Conservation (phyloP, 1,140 invertebrate genomes). For the Trachymyrmex septentrionalis region DNA sequence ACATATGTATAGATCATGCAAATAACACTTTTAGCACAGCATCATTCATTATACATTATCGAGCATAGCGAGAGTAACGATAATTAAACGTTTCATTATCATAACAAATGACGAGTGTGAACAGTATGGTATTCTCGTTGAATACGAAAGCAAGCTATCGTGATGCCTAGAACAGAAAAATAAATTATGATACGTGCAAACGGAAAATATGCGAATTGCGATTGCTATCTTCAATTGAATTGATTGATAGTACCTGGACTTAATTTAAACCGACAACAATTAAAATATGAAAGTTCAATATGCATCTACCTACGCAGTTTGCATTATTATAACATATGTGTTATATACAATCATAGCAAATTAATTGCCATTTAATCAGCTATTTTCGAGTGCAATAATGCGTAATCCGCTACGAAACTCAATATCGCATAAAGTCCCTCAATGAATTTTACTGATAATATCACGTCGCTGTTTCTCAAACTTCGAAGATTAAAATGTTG, state of each 20-base stretch:
- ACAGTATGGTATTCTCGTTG: not conserved
- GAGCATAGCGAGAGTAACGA: not conserved
- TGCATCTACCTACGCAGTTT: not conserved
- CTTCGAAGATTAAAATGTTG: not conserved
- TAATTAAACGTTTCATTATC: conserved; percentile 66
- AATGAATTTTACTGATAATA: not conserved
- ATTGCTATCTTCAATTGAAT: not conserved
- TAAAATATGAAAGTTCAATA: not conserved
- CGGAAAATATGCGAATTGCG: not conserved
- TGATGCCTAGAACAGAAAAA: conserved; percentile 26
- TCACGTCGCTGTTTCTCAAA: conserved; percentile 7
- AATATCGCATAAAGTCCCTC: conserved; percentile 6
- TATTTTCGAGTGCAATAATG: conserved; percentile 3
- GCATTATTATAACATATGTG: not conserved
- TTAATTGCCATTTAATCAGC: conserved; percentile 27
- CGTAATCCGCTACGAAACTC: conserved; percentile 30
- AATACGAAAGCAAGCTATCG: conserved; percentile 59
- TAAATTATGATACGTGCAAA: conserved; percentile 26
- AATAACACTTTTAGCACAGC: conserved; percentile 17
- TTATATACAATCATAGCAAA: not conserved
- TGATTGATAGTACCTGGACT: not conserved
- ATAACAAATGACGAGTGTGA: conserved; percentile 64
- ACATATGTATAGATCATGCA: too few relatives aligned
- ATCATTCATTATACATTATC: conserved; percentile 22
- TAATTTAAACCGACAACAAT: not conserved